Base-by-base conservation (phyloP, 2,888 invertebrate genomes). In the Colletes collaris region DNA sequence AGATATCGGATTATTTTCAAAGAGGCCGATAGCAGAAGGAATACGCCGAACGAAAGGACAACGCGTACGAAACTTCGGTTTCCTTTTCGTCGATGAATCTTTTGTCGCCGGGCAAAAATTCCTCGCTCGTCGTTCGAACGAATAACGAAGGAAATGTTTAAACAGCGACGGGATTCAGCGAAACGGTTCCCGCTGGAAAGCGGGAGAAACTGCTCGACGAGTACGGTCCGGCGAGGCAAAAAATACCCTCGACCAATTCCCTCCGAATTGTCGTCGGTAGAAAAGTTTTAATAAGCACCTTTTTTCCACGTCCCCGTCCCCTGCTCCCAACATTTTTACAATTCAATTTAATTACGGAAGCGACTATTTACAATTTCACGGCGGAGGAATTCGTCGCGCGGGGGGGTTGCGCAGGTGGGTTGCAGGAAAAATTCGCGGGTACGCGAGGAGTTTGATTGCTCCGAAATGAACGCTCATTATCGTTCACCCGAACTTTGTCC, bases 1-100 rank as follows among this genome's bases (percentile, higher is more conserved):
- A n/a, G 10, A 16, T 53, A 62, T 76, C 66, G 67, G 59, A 76
- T 63, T 55, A 75, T 60, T 69, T 46, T 65, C 46, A 46, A 62
- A 52, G 10, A 1, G 3, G 16, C 37, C 11, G 8, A 55, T 4
- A 37, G 19, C n/a, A n/a, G 56, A 2, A 11, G n/a, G 27, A 40
- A 53, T 8, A 11, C 8, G 46, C 46, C 16, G 10, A 19, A 40
- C 27, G 59, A 70, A 76, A 58, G 53, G 8, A 35, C 55, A 65
- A 53, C 40, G 46, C 11, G 52, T 6, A 16, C 44, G 11, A 46
- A 58, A 27, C 16, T 27, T 27, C 2, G 2, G 13, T 10, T 2
- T 7, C 27, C 10, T 49, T 60, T 35, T 10, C n/a, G 6, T 11
- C 13, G 4, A 19, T 19, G 2, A 35, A 5, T 35, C 7, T n/a